Evolutionary conservation across 2,113 vertebrate genomes (phyloP), one percentile per base, ranked within the genome.

Genomic region (Crotalus horridus): DNA sequence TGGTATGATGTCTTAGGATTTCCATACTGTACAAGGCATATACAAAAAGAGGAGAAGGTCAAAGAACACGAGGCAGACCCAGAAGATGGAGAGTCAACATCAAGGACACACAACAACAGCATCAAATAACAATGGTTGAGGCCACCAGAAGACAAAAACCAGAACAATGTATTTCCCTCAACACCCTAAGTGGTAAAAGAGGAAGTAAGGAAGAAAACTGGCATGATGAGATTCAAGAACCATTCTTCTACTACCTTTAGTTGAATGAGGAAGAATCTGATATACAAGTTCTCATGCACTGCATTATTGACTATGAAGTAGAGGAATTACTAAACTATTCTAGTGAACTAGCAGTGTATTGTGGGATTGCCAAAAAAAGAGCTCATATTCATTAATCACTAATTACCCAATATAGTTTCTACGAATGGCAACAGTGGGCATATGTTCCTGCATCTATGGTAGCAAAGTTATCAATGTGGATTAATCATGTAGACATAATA

Each of bases 391-490:
- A 29, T 91, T 58, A 5, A 17, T 55, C 90, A 55, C 90, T 46
- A 24, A 29, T 13, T 55, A 17, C 54, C 11, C 54, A 55, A 15
- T 55, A 55, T 54, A 91, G 69, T 91, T 43, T 23, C 15, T 33
- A 33, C 48, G 88, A 33, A 88, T 88, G 13, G 46, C 48, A 69
- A 53, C 48, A 64, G 43, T 87, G 23, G 12, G 39, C 86, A 88
- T 17, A 61, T 48, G 17, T 33, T 54, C 48, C n/a, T 64, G 21
- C 91, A 23, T 88, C 74, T 92, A 51, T 26, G 29, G 87, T 51
- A 92, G 74, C 61, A 89, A 92, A 89, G 74, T 89, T 29, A 51
- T 88, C 91, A 92, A 88, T 55, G 55, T 55, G 87, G 53, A 88
- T 92, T 74, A 88, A 92, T 88, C 33, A 61, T 33, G 39, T 88